A percentile compares a stretch with the other conserved stretches of the same genome.
Conservation (phyloP, 1,140 invertebrate genomes). For the Harpegnathos saltator region DNA sequence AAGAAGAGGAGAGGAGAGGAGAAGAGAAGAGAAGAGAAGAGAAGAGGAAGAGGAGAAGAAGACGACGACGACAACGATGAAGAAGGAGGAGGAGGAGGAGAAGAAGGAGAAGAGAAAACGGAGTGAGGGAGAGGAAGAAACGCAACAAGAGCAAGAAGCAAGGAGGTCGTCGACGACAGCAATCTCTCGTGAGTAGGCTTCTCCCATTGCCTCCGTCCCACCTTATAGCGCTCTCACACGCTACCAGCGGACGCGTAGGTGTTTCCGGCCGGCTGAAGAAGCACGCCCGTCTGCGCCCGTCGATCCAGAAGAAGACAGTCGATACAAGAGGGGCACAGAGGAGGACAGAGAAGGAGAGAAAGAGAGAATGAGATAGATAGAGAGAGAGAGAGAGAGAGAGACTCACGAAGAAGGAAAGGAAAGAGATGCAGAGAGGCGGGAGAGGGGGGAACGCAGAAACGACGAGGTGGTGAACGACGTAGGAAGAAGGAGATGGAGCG, state of each 20-base stretch:
- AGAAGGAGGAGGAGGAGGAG: conserved; percentile 36
- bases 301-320: conserved; percentile 60
- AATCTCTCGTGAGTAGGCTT: conserved; percentile 62
- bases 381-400: conserved; percentile 14
- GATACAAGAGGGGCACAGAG: background rate
- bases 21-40: conserved; percentile 11
- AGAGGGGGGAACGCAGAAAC: too few relatives aligned
- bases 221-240: conserved; percentile 67
- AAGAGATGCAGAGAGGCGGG: conserved; percentile 44
- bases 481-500: conserved; percentile 52
- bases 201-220: conserved; percentile 67
- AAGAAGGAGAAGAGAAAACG: conserved; percentile 2
- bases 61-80: background rate
- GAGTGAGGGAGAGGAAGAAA: conserved; percentile 23
- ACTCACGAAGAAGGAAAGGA: conserved; percentile 48
- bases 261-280: conserved; percentile 74
- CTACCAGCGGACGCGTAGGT: conserved; percentile 73
- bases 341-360: background rate
- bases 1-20: conserved; percentile 30
- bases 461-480: conserved; percentile 34
- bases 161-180: conserved; percentile 61
- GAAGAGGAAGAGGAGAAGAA: conserved; percentile 20
- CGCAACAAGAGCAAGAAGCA: conserved; percentile 54
- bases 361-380: conserved; percentile 4
- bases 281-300: conserved; percentile 67